A percentile compares a stretch with the other conserved stretches of the same genome.
Evolutionary conservation across 2,888 invertebrate genomes (phyloP).

Genomic region (Punctoribates punctum): DNA sequence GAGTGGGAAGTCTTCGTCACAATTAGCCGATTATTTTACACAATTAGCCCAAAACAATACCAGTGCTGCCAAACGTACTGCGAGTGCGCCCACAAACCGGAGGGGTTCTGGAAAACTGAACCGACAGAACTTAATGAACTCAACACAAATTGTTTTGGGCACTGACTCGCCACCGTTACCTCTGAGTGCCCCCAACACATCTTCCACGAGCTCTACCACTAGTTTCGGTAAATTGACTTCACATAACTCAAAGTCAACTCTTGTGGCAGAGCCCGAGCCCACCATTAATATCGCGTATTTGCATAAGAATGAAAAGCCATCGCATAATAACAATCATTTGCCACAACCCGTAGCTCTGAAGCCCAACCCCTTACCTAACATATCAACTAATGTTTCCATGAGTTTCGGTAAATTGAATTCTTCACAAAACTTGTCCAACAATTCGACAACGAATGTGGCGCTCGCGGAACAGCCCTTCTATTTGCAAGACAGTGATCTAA

Average conservation of each 20-base stretch:
- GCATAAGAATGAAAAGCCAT: not conserved
- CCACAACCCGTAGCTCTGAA: not conserved
- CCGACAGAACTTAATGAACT: constrained; percentile 2
- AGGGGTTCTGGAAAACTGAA: not conserved
- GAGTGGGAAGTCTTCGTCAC: constrained; percentile 31
- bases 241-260: not conserved
- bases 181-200: not conserved
- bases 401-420: not conserved
- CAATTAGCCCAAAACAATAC: constrained; percentile 16
- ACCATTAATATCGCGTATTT: constrained; percentile 18
- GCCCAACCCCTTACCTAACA: not conserved
- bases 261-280: not conserved
- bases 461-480: not conserved
- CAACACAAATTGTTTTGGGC: not conserved
- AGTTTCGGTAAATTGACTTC: constrained; percentile 10
- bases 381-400: not conserved
- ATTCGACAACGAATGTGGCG: not conserved
- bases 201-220: not conserved
- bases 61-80: not conserved
- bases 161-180: constrained; percentile 1
- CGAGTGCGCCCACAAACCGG: not conserved
- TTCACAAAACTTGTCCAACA: not conserved
- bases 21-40: constrained; percentile 23
- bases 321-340: not conserved
- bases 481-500: not conserved